These are phyloP conservation scores for Drosophila tsacasi DNA, from an alignment of 1,140 invertebrate genomes.

Conservation along the genomic window DNA sequence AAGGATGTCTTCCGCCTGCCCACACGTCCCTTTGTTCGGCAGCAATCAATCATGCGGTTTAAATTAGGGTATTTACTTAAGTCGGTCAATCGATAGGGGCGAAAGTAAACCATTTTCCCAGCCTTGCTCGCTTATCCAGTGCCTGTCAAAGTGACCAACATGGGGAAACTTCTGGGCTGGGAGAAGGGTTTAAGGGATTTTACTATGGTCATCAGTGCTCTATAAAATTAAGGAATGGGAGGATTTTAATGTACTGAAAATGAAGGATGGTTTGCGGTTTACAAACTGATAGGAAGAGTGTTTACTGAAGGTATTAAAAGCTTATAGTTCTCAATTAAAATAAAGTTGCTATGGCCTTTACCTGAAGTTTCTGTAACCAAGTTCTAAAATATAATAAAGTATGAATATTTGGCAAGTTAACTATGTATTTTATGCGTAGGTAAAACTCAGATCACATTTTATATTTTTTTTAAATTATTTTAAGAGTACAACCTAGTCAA, in stretches of 20 bases:
- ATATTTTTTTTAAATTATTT: background rate
- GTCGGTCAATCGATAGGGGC: slow-evolving; percentile 64
- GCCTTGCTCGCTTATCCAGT: slow-evolving; percentile 3
- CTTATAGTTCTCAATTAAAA: background rate
- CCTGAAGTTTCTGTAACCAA: too few species aligned
- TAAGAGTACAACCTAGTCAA: slow-evolving; percentile 29
- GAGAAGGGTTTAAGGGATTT: slow-evolving; percentile 52
- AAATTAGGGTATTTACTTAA: slow-evolving; percentile 83
- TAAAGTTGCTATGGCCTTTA: too few species aligned
- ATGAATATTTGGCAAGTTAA: background rate
- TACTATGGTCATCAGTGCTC: slow-evolving; percentile 36
- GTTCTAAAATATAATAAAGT: background rate
- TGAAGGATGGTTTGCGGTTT: slow-evolving; percentile 17
- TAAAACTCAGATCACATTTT: too few species aligned
- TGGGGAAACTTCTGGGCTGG: slow-evolving; percentile 28
- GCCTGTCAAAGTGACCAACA: slow-evolving; percentile 34
- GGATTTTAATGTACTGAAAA: slow-evolving; percentile 5
- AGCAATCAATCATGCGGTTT: slow-evolving; percentile 83
- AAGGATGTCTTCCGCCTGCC: slow-evolving; percentile 30
- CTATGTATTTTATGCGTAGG: too few species aligned
- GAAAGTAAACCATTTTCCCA: slow-evolving; percentile 46
- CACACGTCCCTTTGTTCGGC: slow-evolving; percentile 27
- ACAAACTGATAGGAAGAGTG: background rate
- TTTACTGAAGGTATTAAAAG: background rate
- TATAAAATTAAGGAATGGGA: background rate